phyloP scores from a whole-genome alignment of 2,888 invertebrate genomes.

The Anodontia alba region DNA sequence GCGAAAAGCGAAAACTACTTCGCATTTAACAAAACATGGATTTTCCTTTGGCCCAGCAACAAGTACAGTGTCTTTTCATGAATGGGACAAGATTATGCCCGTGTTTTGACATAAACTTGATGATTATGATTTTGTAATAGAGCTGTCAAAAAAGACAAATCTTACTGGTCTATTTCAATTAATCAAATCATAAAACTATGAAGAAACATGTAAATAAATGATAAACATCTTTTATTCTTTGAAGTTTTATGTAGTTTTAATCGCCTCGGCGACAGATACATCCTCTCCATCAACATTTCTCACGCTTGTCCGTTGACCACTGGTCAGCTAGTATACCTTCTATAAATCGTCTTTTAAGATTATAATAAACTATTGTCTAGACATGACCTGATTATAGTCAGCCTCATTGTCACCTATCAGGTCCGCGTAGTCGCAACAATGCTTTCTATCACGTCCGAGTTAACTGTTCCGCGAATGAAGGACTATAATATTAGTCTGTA shows the following conservation, averaged over 20 bases:
- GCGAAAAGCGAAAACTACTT: too few relatives aligned
- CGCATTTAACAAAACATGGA: too few relatives aligned
- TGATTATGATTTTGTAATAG: not conserved
- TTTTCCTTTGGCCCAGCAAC: too few relatives aligned
- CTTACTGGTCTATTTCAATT: not conserved
- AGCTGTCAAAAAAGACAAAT: slow-evolving; percentile 1
- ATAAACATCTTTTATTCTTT: not conserved
- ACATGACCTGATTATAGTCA: not conserved
- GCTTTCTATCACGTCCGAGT: slow-evolving; percentile 12
- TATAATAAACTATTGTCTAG: too few relatives aligned
- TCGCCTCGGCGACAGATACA: not conserved
- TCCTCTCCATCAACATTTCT: not conserved
- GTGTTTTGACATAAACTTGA: not conserved
- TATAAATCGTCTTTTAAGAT: not conserved
- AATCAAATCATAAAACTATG: slow-evolving; percentile 7
- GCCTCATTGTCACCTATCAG: too few relatives aligned
- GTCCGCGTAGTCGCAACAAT: not conserved
- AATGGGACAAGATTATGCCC: too few relatives aligned
- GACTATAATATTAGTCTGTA: too few relatives aligned
- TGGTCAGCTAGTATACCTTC: not conserved
- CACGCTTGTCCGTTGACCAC: slow-evolving; percentile 1
- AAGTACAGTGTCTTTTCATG: too few relatives aligned
- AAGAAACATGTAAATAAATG: not conserved
- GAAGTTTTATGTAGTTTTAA: not conserved
- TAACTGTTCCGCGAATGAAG: too few relatives aligned